Conservation (phyloP, 2,797 vertebrate genomes). For the Enteromius treurensis region DNA sequence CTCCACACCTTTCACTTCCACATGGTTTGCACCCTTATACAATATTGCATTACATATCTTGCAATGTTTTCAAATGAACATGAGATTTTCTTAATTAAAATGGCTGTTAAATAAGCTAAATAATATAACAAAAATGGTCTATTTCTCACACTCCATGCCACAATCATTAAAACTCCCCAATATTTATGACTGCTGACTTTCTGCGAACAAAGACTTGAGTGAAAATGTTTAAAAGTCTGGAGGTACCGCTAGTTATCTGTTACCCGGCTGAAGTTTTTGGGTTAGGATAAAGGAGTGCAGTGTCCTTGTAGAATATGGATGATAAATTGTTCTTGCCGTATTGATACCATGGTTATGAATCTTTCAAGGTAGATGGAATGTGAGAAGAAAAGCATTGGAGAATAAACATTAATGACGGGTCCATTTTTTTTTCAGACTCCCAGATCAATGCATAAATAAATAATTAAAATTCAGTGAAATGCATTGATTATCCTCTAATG, state of each 20-base stretch:
- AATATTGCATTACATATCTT: constrained; percentile 2
- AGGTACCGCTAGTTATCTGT: constrained; percentile 60
- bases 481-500: constrained; percentile 33
- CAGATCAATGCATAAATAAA: constrained; percentile 43
- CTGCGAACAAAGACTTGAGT: constrained; percentile 27
- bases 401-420: constrained; percentile 49
- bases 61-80: neutral
- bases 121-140: neutral
- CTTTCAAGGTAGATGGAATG: constrained; percentile 60
- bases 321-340: constrained; percentile 63
- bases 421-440: constrained; percentile 23
- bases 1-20: constrained; percentile 18
- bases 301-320: constrained; percentile 65
- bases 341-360: constrained; percentile 64
- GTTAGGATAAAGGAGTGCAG: constrained; percentile 65
- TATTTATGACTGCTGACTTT: neutral
- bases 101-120: neutral
- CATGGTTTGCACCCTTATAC: constrained; percentile 19
- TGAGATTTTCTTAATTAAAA: neutral
- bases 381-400: constrained; percentile 34
- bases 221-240: constrained; percentile 33
- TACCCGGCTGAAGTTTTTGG: constrained; percentile 67
- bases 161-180: neutral
- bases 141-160: neutral
- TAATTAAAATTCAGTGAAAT: constrained; percentile 40